A percentile compares a stretch with the other conserved stretches of the same genome.
phyloP scores from a whole-genome alignment of 2,797 vertebrate genomes.

The Sternotherus odoratus region DNA sequence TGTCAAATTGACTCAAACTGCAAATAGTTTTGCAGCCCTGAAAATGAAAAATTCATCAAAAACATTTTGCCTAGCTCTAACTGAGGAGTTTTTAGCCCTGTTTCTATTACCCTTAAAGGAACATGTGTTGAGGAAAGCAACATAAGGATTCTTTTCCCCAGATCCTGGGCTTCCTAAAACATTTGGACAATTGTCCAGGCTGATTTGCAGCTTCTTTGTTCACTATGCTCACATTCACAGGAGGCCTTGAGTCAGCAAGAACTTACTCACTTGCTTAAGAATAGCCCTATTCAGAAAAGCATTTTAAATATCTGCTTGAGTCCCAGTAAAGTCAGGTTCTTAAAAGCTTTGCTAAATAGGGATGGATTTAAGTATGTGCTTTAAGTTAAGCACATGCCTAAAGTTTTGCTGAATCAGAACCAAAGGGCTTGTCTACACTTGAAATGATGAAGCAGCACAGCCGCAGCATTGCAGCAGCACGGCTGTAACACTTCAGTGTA shows the following conservation, averaged over 20 bases:
- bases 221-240: neutral
- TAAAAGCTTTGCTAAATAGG: neutral
- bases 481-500: neutral
- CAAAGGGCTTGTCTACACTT: neutral
- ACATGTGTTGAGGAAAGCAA: neutral
- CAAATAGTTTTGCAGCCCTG: neutral
- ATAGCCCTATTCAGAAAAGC: neutral
- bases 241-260: constrained; percentile 2
- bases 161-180: neutral
- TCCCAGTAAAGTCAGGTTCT: neutral
- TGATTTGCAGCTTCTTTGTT: neutral
- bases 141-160: neutral
- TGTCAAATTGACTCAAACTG: neutral
- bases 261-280: neutral
- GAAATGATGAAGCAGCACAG: neutral
- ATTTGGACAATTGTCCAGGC: neutral
- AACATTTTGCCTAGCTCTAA: neutral
- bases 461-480: neutral
- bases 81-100: neutral
- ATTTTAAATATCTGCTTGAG: neutral
- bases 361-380: neutral
- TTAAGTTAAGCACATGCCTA: neutral
- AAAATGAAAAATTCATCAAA: neutral
- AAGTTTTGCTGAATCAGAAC: neutral
- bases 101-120: neutral